phyloP scores from a whole-genome alignment of 2,888 invertebrate species.

The Folsomia manolachei region DNA sequence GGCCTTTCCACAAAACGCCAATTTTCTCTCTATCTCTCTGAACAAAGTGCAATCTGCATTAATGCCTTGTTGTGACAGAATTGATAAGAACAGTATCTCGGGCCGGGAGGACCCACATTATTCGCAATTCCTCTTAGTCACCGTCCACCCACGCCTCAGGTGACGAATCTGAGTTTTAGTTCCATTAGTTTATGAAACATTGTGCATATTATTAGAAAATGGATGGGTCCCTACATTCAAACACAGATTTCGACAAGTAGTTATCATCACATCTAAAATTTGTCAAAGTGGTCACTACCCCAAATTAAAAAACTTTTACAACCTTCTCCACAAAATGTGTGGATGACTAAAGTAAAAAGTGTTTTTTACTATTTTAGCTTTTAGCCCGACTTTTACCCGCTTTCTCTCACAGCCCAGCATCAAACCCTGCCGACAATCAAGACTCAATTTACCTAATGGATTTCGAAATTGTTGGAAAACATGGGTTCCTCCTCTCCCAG shows the following conservation, averaged over 20 bases:
- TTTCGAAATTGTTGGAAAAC: conserved; percentile 47
- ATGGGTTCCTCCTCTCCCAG: no score
- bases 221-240: no score
- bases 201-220: not conserved
- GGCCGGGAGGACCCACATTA: no score
- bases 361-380: no score
- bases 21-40: not conserved
- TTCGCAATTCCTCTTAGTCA: no score
- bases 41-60: not conserved
- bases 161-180: not conserved
- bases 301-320: not conserved
- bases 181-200: not conserved
- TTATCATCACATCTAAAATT: no score
- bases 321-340: not conserved
- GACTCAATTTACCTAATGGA: conserved; percentile 51
- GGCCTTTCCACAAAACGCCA: not conserved
- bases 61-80: not conserved
- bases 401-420: not conserved
- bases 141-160: no score
- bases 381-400: not conserved
- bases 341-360: not conserved
- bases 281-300: not conserved
- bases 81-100: not conserved
- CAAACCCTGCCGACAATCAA: conserved; percentile 40
- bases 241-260: no score